Evolutionary conservation across 2,888 invertebrate genomes (phyloP), one percentile per base, ranked within the genome.

Genomic region (Maniola hyperantus): DNA sequence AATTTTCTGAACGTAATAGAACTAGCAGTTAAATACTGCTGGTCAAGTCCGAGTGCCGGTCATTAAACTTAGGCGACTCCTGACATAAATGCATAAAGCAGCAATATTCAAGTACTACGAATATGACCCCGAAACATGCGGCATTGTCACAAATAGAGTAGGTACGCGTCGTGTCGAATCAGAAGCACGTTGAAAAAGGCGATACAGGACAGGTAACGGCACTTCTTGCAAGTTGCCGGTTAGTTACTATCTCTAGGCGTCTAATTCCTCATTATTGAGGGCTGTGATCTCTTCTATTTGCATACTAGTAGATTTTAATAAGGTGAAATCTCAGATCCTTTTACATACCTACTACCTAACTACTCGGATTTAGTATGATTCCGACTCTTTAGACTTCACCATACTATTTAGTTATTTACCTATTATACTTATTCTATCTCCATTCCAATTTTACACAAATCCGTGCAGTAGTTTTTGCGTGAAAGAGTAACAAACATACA

Each of bases 191-290:
- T 87, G 80, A 83, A 91, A 87, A 90, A 87, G 91, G 91, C 80
- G 83, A 91, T 88, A 86, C 85, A 74, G 91, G 87, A 79, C 91
- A 74, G 71, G 60, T 91, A 92, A 91, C 91, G 91, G 91, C 72
- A 67, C 69, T 72, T 73, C 77, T 78, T 77, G 74, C 78, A 73
- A 53, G 8, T 39, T n/a, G 51, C 51, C 61, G 70, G 72, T 75
- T 80, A 80, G 76, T 69, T 58, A 81, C 73, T 39, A 15, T 10
- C 26, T 6, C 58, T 55, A 39, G 18, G 55, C 39, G 39, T 4
- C 2, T 10, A 10, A 39, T 39, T 39, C 5, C 39, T 39, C 39
- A 39, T 39, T 39, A 10, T 11, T 39, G 39, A 39, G 39, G 11
- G 39, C 10, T 5, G 39, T 39, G 39, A 39, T 11, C 39, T 11